A percentile compares a stretch with the other conserved stretches of the same genome.
Evolutionary conservation across 2,113 vertebrate species (phyloP).

Genomic region (Rhombomys opimus): DNA sequence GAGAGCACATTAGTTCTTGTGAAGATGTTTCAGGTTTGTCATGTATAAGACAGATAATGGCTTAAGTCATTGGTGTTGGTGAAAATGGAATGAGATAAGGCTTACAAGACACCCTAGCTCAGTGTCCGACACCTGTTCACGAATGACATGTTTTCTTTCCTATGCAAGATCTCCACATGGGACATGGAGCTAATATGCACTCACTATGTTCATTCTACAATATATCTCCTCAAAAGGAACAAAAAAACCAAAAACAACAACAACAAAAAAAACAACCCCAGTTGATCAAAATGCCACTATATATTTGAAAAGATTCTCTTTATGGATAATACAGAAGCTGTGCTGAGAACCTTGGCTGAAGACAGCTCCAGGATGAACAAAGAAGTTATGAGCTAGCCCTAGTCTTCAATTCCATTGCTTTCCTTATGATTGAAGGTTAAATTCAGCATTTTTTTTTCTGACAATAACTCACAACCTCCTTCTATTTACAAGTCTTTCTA

Average conservation of each 20-base stretch:
- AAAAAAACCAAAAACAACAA: slow-evolving; percentile 46
- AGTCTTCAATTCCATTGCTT: neutral
- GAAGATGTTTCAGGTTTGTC: slow-evolving; percentile 7
- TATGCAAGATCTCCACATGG: neutral
- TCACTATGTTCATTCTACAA: neutral
- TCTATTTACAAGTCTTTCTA: neutral
- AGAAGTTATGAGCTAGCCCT: neutral
- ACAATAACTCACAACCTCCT: neutral
- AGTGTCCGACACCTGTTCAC: neutral
- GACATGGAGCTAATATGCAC: neutral
- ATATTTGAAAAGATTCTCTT: neutral
- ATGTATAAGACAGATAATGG: neutral
- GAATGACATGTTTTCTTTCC: too few species aligned
- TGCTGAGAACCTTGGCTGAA: neutral
- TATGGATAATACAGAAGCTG: neutral
- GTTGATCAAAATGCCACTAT: neutral
- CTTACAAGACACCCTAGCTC: neutral
- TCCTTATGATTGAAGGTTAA: neutral
- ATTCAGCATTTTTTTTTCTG: neutral
- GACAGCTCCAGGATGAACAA: neutral
- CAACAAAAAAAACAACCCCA: neutral
- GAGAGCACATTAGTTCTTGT: neutral
- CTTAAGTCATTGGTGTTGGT: neutral
- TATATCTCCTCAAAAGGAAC: neutral
- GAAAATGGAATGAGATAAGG: neutral